Base-by-base conservation (phyloP, 2,113 vertebrate genomes). In the Gavialis gangeticus region DNA sequence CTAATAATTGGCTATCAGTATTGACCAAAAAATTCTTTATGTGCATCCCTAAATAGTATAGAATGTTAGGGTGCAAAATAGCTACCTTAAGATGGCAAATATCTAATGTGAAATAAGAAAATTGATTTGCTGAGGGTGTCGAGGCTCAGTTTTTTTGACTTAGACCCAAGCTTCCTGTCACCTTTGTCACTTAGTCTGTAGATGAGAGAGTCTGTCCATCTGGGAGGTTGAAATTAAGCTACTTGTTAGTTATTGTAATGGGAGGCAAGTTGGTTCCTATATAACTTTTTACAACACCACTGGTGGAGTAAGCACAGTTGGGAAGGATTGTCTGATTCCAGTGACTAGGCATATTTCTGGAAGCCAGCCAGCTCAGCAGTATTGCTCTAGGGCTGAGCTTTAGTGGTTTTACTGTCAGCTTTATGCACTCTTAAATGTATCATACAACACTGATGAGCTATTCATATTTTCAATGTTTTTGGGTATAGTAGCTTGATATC, bases 51-150 rank as follows among this genome's bases (percentile, higher is more conserved):
- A 46, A 46, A 46, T 46, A 46, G 46, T 46, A 46, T 9, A 46
- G 46, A 46, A 46, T 46, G 46, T 46, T 46, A 67, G 18, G 30
- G 22, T 79, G 92, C 73, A 79, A 85, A 82, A 75, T 62, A 91
- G 91, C 5, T 56, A 25, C 54, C 81, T 87, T 95, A 81, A 54
- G 75, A 75, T 89, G 93, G 87, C 73, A 73, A 54, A 4, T 95
- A 37, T 30, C 84, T 28, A 27, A 78, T 12, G 2, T 73, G 67
- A n/a, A 91, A 46, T 46, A 46, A 46, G 8, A 46, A 46, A 46
- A 46, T 46, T 46, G 46, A 46, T 46, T 46, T 46, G 46, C 46
- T 46, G 9, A 89, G 54, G 12, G 60, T 15, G 89, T 14, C 58
- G 54, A 34, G 46, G 18, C 80, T 95, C 78, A 82, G 66, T 85